Evolutionary conservation across 1,140 invertebrate species (phyloP).

Genomic region (Periplaneta americana): DNA sequence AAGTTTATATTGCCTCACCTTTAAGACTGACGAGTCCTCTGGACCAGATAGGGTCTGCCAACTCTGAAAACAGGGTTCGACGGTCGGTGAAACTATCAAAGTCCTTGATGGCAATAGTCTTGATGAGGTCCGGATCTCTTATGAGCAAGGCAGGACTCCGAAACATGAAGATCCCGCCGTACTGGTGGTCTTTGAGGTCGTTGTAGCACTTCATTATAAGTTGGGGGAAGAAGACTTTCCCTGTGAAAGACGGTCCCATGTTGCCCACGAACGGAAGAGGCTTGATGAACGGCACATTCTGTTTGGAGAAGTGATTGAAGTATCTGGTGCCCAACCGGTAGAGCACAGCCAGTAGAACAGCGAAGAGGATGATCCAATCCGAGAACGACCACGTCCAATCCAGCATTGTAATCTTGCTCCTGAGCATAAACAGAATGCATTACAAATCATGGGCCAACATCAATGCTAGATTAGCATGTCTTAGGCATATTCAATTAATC

Average conservation of each 20-base stretch:
- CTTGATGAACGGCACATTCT: slow-evolving; percentile 36
- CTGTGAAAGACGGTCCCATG: slow-evolving; percentile 19
- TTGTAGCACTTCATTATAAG: background rate
- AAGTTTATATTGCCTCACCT: too few relatives aligned
- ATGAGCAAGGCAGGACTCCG: slow-evolving; percentile 26
- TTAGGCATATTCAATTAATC: too few relatives aligned
- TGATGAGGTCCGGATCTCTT: slow-evolving; percentile 30
- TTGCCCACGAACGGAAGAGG: slow-evolving; percentile 42
- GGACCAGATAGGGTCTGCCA: background rate
- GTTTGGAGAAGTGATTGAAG: slow-evolving; percentile 40
- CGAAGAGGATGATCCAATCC: background rate
- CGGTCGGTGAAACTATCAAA: slow-evolving; percentile 48
- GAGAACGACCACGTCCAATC: too few relatives aligned
- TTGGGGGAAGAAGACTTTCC: background rate
- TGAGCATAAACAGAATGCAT: too few relatives aligned
- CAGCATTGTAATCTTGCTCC: too few relatives aligned
- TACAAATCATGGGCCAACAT: too few relatives aligned
- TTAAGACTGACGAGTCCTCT: background rate
- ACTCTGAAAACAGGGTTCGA: background rate
- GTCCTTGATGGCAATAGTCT: slow-evolving; percentile 29
- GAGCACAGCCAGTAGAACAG: background rate
- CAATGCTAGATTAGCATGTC: too few relatives aligned
- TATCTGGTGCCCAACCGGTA: slow-evolving; percentile 29
- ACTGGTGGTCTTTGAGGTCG: background rate
- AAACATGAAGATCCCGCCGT: slow-evolving; percentile 22